Percentiles rank a stretch among this genome's conserved stretches.
These are phyloP conservation scores for Nothoprocta pentlandii DNA, from an alignment of 2,113 vertebrate genomes.

Conservation along the genomic window DNA sequence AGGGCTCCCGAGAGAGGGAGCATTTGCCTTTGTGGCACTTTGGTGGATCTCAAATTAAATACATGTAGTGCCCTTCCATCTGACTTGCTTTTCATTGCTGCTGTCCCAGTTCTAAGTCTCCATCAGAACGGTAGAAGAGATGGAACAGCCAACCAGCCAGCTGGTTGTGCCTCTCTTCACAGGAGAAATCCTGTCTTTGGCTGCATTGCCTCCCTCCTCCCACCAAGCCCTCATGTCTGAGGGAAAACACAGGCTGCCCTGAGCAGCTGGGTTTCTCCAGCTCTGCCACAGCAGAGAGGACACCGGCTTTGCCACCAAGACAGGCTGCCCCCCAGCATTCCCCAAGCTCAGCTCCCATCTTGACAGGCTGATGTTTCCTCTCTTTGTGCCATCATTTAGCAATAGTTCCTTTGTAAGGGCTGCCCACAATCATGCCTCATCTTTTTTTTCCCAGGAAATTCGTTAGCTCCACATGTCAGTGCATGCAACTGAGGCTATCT, in stretches of 20 bases:
- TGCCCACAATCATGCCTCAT: background rate
- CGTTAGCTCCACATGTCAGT: background rate
- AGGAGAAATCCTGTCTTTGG: background rate
- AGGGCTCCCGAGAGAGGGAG: background rate
- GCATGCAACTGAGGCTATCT: background rate
- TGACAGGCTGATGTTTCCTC: background rate
- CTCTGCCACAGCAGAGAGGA: background rate
- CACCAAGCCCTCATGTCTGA: background rate
- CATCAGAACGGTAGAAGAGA: constrained; percentile 32
- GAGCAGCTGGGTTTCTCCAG: background rate
- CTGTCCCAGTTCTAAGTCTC: constrained; percentile 24
- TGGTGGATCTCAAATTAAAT: background rate
- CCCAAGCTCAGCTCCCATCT: background rate
- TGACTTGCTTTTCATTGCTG: background rate
- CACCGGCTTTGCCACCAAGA: background rate
- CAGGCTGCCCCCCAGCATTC: background rate
- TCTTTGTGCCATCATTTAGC: background rate
- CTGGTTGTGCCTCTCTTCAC: background rate
- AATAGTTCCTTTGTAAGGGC: background rate
- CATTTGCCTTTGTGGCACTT: background rate
- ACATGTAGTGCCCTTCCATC: background rate
- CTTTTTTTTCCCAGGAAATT: background rate
- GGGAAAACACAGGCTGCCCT: background rate
- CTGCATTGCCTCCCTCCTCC: background rate
- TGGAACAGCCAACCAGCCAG: constrained; percentile 50